Evolutionary conservation across 2,888 invertebrate genomes (phyloP).

Genomic region (Cosmia pyralina): DNA sequence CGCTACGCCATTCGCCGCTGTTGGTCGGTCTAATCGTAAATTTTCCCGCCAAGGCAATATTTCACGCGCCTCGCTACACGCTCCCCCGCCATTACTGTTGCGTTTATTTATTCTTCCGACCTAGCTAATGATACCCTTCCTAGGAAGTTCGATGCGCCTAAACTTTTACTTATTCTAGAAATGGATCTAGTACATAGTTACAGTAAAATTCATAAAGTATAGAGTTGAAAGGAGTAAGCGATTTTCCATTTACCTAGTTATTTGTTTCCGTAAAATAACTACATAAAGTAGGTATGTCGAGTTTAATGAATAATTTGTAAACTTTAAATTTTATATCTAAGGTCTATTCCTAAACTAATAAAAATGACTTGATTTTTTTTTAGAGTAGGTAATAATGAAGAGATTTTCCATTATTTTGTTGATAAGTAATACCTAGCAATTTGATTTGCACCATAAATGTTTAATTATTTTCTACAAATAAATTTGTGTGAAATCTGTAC

Average conservation of each 20-base stretch:
- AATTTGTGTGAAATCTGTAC: slow-evolving; percentile 31
- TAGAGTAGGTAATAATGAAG: not conserved
- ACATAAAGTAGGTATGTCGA: not conserved
- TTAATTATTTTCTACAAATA: not conserved
- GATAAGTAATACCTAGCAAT: not conserved
- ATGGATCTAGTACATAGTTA: not conserved
- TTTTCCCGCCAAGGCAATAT: slow-evolving; percentile 68
- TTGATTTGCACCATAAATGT: not conserved
- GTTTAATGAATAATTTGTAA: too few species aligned
- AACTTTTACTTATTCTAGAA: slow-evolving; percentile 31
- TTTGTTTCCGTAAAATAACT: not conserved
- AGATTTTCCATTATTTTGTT: not conserved
- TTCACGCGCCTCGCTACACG: slow-evolving; percentile 59
- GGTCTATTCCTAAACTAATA: too few species aligned
- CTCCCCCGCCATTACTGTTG: slow-evolving; percentile 64
- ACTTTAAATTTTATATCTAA: too few species aligned
- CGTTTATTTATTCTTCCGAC: slow-evolving; percentile 57
- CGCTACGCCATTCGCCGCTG: slow-evolving; percentile 41
- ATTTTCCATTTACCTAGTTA: not conserved
- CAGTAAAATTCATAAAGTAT: not conserved
- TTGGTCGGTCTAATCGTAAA: slow-evolving; percentile 67
- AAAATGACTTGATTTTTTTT: too few species aligned
- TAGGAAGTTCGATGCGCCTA: slow-evolving; percentile 36
- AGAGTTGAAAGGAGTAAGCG: not conserved
- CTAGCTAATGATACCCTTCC: slow-evolving; percentile 64